These are phyloP conservation scores for Simalia tracyae DNA, from an alignment of 2,797 vertebrate genomes.

Conservation along the genomic window DNA sequence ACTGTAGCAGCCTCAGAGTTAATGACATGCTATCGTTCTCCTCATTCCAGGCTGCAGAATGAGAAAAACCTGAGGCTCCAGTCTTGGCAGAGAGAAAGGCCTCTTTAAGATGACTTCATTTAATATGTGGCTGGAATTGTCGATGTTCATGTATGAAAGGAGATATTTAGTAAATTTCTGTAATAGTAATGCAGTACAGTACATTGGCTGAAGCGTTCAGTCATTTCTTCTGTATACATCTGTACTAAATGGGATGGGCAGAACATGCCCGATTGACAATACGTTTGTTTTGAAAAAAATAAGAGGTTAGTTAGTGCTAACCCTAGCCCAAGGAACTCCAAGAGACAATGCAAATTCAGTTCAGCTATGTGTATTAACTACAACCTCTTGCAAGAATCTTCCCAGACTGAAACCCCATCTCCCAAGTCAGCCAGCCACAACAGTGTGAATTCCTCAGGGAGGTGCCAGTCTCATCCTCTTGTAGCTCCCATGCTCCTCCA, in stretches of 20 bases:
- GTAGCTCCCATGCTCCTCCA: too few relatives aligned
- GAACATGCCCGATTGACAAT: not conserved
- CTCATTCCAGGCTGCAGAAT: fast-evolving
- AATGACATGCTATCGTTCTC: not conserved
- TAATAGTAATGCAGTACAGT: not conserved
- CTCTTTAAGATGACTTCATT: not conserved
- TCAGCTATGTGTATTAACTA: too few relatives aligned
- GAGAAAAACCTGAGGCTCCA: fast-evolving
- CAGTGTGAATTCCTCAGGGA: too few relatives aligned
- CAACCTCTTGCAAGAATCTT: too few relatives aligned
- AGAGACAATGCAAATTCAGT: too few relatives aligned
- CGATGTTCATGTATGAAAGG: not conserved
- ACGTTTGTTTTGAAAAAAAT: not conserved
- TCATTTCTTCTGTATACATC: not conserved
- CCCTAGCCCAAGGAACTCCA: too few relatives aligned
- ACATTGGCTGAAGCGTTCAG: not conserved
- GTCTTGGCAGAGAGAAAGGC: not conserved
- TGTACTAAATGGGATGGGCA: not conserved
- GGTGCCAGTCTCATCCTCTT: too few relatives aligned
- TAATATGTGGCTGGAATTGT: not conserved
- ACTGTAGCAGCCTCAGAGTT: not conserved
- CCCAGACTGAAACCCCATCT: too few relatives aligned
- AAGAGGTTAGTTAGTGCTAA: not conserved
- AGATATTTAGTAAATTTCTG: not conserved
- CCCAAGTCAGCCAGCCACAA: too few relatives aligned